phyloP scores from a whole-genome alignment of 2,888 invertebrate genomes.

The Marasmarcha lunaedactyla region DNA sequence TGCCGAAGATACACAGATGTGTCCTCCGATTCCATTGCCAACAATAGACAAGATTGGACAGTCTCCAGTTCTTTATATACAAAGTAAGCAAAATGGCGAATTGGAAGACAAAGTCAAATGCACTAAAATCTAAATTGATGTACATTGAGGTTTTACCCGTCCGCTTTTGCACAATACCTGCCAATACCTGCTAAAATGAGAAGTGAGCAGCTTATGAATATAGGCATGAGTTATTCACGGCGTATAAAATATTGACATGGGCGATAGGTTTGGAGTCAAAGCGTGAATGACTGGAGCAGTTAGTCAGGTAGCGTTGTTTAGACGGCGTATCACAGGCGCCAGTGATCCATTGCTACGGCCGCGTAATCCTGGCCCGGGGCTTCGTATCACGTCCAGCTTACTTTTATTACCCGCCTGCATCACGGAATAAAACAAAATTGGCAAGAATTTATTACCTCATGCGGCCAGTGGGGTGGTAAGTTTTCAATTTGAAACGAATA shows the following conservation, averaged over 20 bases:
- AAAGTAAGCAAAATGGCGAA: constrained; percentile 8
- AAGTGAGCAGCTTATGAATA: not conserved
- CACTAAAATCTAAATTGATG: constrained; percentile 1
- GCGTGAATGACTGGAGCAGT: constrained; percentile 17
- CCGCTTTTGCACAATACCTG: not conserved
- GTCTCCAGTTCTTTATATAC: constrained; percentile 21
- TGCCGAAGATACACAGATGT: constrained; percentile 48
- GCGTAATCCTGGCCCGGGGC: constrained; percentile 61
- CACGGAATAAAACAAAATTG: constrained; percentile 70
- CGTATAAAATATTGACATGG: not conserved
- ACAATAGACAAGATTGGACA: constrained; percentile 44
- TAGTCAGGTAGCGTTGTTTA: constrained; percentile 53
- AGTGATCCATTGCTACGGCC: constrained; percentile 63
- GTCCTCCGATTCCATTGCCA: constrained; percentile 38
- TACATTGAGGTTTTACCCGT: constrained; percentile 5
- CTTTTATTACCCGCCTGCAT: constrained; percentile 69
- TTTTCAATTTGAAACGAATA: constrained; percentile 71
- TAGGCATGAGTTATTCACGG: not conserved
- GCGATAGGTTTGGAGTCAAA: not conserved
- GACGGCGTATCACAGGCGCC: constrained; percentile 53
- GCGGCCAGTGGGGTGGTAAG: constrained; percentile 66
- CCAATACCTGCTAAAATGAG: not conserved
- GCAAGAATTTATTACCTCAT: constrained; percentile 65
- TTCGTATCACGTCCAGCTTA: constrained; percentile 69
- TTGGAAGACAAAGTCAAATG: constrained; percentile 7